phyloP scores from a whole-genome alignment of 2,113 vertebrate genomes.

The Oncorhynchus mykiss region DNA sequence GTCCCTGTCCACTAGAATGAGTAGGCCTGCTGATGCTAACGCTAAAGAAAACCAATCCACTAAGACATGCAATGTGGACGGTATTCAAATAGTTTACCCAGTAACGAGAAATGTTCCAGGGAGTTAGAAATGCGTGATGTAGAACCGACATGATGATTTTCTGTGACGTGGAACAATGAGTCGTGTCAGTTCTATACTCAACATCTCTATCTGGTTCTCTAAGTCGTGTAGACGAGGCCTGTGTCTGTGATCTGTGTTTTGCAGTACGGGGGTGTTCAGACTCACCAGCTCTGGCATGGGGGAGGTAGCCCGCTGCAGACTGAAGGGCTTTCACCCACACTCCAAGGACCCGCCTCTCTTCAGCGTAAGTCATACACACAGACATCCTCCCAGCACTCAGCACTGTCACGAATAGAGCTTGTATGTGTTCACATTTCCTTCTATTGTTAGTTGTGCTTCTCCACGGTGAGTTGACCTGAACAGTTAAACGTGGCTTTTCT shows the following conservation, averaged over 20 bases:
- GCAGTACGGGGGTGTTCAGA: constrained; percentile 87
- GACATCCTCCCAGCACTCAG: not conserved
- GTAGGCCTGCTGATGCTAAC: no score
- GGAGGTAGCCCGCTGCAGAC: constrained; percentile 87
- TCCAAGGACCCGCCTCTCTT: constrained; percentile 90
- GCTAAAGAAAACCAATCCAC: no score
- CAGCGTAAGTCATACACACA: constrained; percentile 75
- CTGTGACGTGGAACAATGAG: no score
- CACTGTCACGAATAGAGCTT: not conserved
- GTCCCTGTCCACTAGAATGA: not conserved
- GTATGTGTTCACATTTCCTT: not conserved
- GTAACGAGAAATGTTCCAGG: no score
- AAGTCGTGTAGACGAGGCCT: not conserved
- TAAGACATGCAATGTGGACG: no score
- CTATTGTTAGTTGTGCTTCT: no score
- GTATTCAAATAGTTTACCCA: no score
- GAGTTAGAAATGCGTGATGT: no score
- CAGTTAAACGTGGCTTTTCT: not conserved
- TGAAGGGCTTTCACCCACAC: constrained; percentile 95
- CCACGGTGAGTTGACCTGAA: not conserved
- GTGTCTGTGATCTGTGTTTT: constrained; percentile 4
- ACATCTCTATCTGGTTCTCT: no score
- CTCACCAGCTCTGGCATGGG: constrained; percentile 86
- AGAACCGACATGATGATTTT: no score
- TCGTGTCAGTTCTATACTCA: no score